phyloP scores from a whole-genome alignment of 2,113 vertebrate species.

The Ivindomyrus marchei region DNA sequence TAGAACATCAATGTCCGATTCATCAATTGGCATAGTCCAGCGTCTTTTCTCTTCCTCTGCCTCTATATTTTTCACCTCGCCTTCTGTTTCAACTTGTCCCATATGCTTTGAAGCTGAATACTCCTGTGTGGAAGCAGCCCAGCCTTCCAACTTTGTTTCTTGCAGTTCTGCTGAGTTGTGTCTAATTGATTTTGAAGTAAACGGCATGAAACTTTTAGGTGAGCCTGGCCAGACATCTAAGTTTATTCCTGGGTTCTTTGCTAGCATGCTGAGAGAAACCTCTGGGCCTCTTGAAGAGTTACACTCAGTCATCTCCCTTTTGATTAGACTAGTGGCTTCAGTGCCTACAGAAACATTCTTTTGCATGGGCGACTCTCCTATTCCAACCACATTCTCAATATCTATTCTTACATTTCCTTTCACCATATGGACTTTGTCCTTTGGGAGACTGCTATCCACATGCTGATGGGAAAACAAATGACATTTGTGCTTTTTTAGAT shows the following conservation, averaged over 20 bases:
- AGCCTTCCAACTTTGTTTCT: slow-evolving; percentile 20
- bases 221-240: slow-evolving; percentile 29
- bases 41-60: slow-evolving; percentile 37
- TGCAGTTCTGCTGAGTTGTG: not conserved
- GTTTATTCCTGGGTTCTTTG: slow-evolving; percentile 11
- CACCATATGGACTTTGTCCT: not conserved
- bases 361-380: not conserved
- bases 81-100: not conserved
- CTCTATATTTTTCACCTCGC: not conserved
- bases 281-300: not conserved
- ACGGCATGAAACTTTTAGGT: slow-evolving; percentile 42
- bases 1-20: slow-evolving; percentile 47
- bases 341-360: slow-evolving; percentile 50
- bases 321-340: slow-evolving; percentile 35
- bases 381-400: not conserved
- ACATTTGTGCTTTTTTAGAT: slow-evolving; percentile 61
- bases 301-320: slow-evolving; percentile 38
- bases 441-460: not conserved
- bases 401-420: not conserved
- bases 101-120: slow-evolving; percentile 6
- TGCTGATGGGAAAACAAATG: slow-evolving; percentile 23
- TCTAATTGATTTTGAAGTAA: slow-evolving; percentile 33
- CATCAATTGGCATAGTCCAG: slow-evolving; percentile 61
- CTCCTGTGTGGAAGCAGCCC: slow-evolving; percentile 19
- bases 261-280: not conserved